Evolutionary conservation across 2,797 vertebrate species (phyloP).

Genomic region (Gallirallus australis): DNA sequence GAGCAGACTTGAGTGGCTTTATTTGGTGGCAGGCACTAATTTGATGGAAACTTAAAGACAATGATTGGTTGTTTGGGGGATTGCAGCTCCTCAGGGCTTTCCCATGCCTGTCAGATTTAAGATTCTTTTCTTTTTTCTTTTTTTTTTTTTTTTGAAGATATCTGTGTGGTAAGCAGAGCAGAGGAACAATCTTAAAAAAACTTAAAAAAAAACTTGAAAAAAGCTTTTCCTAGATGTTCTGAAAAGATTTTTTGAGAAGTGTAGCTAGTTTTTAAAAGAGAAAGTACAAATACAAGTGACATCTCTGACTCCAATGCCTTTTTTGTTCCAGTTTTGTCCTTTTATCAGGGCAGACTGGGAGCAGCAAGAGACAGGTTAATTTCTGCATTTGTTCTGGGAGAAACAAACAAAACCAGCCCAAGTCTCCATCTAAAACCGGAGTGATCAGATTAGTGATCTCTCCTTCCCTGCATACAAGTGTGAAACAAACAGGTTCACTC

Average conservation of each 20-base stretch:
- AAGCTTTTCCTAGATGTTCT: not conserved
- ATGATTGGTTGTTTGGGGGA: not conserved
- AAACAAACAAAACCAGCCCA: not conserved
- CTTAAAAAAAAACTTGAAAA: not conserved
- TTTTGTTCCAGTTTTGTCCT: not conserved
- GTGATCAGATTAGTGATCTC: not conserved
- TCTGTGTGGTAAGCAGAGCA: not conserved
- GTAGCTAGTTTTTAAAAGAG: not conserved
- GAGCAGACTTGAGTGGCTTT: not conserved
- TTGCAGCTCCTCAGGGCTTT: not conserved
- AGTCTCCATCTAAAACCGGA: not conserved
- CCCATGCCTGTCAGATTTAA: not conserved
- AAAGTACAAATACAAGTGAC: not conserved
- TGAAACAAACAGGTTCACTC: not conserved
- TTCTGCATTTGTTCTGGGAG: not conserved
- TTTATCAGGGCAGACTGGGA: not conserved
- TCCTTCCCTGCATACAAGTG: not conserved
- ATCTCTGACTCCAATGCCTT: not conserved
- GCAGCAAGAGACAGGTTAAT: not conserved
- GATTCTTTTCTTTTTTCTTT: not conserved
- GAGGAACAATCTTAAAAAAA: not conserved
- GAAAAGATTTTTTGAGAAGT: not conserved
- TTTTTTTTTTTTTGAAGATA: not conserved
- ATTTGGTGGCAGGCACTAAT: not conserved
- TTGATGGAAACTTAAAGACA: not conserved